Evolutionary conservation across 2,113 vertebrate species (phyloP).

Genomic region (Cromileptes altivelis): DNA sequence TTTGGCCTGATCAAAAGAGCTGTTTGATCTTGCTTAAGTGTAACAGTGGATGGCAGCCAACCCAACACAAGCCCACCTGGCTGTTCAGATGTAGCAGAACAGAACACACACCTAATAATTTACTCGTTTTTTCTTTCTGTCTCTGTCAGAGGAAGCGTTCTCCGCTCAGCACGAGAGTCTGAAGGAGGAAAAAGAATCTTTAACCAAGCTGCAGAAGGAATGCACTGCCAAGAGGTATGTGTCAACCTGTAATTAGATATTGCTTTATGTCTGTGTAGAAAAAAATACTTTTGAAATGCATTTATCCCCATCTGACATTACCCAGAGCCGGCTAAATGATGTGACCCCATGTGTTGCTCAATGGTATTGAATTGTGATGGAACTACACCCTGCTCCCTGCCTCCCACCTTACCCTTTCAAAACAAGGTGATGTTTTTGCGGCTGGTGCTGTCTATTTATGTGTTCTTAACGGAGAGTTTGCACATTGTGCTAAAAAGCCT

Average conservation of each 20-base stretch:
- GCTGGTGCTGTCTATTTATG: conserved; percentile 23
- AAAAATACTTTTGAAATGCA: conserved; percentile 10
- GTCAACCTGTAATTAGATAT: conserved; percentile 64
- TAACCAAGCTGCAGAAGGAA: conserved; percentile 91
- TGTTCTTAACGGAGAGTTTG: conserved; percentile 50
- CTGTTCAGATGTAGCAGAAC: conserved; percentile 63
- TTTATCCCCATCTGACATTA: conserved; percentile 49
- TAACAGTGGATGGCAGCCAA: conserved; percentile 54
- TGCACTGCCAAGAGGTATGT: conserved; percentile 96
- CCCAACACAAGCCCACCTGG: conserved; percentile 65
- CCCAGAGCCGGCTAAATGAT: conserved; percentile 13
- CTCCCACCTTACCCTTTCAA: conserved; percentile 42
- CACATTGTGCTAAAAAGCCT: conserved; percentile 50
- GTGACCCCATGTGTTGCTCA: conserved; percentile 13
- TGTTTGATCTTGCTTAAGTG: conserved; percentile 65
- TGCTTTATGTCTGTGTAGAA: conserved; percentile 44
- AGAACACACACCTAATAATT: conserved; percentile 69
- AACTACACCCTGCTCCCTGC: conserved; percentile 24
- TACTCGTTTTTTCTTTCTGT: conserved; percentile 54
- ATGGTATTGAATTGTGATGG: conserved; percentile 6
- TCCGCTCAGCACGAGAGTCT: conserved; percentile 88
- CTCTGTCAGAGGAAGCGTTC: conserved; percentile 89
- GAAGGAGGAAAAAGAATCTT: conserved; percentile 89
- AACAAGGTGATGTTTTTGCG: conserved; percentile 55
- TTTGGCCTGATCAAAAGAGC: conserved; percentile 62